phyloP scores from a whole-genome alignment of 35 echinoderm and acorn worm species.

The Heliocidaris erythrogramma region DNA sequence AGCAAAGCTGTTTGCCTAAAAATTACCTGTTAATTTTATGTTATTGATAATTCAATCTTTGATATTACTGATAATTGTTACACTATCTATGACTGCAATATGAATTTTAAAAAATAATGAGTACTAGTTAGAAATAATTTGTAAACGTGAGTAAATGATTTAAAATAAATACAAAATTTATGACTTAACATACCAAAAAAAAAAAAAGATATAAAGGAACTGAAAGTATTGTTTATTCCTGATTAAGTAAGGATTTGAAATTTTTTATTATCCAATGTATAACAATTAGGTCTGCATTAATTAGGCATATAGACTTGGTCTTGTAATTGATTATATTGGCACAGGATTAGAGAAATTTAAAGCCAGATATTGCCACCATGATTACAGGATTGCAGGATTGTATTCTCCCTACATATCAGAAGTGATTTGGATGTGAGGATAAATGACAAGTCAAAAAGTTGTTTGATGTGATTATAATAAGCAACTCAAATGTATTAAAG shows the following conservation, averaged over 20 bases:
- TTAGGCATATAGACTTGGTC: background rate
- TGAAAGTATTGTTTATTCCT: background rate
- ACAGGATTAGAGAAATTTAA: background rate
- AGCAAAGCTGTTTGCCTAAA: background rate
- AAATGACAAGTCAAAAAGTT: no score
- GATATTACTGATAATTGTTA: background rate
- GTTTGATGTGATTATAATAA: background rate
- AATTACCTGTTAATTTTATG: background rate
- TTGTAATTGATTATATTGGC: background rate
- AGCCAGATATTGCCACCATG: background rate
- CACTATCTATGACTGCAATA: background rate
- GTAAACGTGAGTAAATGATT: background rate
- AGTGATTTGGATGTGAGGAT: background rate
- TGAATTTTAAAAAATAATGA: background rate
- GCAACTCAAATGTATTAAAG: no score
- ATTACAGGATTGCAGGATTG: background rate
- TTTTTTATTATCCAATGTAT: background rate
- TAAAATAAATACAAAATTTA: background rate
- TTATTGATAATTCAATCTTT: background rate
- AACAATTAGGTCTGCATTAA: background rate
- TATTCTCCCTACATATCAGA: background rate
- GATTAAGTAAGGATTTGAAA: background rate
- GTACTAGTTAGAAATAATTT: background rate
- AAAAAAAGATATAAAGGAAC: background rate
- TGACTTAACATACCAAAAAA: no score